Evolutionary conservation across 2,797 vertebrate species (phyloP), one percentile per base, ranked within the genome.

Genomic region (Strix occidentalis): DNA sequence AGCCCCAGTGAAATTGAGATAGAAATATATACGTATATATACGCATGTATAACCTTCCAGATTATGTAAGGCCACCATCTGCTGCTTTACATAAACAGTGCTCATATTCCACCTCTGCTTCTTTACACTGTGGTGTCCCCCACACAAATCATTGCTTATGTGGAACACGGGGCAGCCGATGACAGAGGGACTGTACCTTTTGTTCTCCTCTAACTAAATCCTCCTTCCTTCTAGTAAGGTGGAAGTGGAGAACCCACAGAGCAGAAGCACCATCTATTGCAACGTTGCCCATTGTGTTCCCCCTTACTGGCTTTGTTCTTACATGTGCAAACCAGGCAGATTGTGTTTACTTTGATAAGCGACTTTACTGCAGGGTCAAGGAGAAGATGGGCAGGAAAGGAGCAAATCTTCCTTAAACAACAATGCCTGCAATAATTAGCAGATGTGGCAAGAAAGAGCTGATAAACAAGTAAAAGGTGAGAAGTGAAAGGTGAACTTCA

Each of bases 51-150:
- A 82, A n/a, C 75, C 31, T 64, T 70, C 56, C 50, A 51, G 51
- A 65, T 95, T 84, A 91, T 74, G 63, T 89, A 95, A 96, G 84
- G 68, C 63, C 66, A 93, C 93, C 94, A 95, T 94, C 96, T 96
- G 91, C 87, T 91, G 85, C 91, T 94, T 87, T 84, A 51, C 57
- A 80, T 60, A 72, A 87, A 93, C 81, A 91, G 51, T 19, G n/a
- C 39, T 95, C 46, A 29, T 61, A 24, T 48, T 50, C 66, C 75
- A 93, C 79, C 91, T 91, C 92, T 93, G 83, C 86, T 79, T 37
- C 51, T 77, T 70, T 61, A 16, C 39, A 7, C 41, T 43, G 17
- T 2, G 23, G 31, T 50, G 61, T 54, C 66, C 76, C 57, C 78
- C 29, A 6, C 12, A 24, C 41, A 21, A 8, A 28, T 24, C 23